Conservation (phyloP, 2,888 invertebrate genomes). For the Trachelus troglodyta region DNA sequence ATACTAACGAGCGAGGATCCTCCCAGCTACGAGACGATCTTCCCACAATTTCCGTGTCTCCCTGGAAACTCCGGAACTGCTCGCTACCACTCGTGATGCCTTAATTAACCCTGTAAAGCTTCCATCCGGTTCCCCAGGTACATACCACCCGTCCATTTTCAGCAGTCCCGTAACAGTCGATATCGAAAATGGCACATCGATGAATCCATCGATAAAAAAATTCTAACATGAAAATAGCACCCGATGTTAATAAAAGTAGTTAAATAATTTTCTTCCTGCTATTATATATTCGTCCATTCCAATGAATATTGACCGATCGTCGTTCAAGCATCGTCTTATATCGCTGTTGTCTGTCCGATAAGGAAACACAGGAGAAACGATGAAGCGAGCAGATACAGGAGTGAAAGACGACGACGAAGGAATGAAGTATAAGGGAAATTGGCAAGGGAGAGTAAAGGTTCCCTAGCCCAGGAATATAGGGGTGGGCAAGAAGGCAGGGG, state of each 20-base stretch:
- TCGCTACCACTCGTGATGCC: background rate
- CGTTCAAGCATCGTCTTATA: no score
- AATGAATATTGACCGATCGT: no score
- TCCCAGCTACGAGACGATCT: conserved; percentile 7
- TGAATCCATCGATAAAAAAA: background rate
- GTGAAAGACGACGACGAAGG: conserved; percentile 3
- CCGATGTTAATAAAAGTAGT: background rate
- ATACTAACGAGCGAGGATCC: conserved; percentile 1
- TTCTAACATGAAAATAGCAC: background rate
- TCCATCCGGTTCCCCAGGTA: conserved; percentile 11
- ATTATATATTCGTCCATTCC: no score
- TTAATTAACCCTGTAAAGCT: background rate
- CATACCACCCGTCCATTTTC: background rate
- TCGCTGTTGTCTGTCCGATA: background rate
- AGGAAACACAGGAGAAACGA: background rate
- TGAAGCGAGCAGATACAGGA: background rate
- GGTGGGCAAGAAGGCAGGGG: conserved; percentile 22
- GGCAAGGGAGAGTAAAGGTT: conserved; percentile 7
- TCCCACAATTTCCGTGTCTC: conserved; percentile 9
- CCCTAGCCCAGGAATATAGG: conserved; percentile 1
- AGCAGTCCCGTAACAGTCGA: background rate
- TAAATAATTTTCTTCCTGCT: no score
- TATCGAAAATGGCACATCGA: background rate
- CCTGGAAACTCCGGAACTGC: background rate
- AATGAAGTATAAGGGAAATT: conserved; percentile 11